These are phyloP conservation scores for Atrina japonica DNA, from an alignment of 2,888 invertebrate species.

Conservation along the genomic window DNA sequence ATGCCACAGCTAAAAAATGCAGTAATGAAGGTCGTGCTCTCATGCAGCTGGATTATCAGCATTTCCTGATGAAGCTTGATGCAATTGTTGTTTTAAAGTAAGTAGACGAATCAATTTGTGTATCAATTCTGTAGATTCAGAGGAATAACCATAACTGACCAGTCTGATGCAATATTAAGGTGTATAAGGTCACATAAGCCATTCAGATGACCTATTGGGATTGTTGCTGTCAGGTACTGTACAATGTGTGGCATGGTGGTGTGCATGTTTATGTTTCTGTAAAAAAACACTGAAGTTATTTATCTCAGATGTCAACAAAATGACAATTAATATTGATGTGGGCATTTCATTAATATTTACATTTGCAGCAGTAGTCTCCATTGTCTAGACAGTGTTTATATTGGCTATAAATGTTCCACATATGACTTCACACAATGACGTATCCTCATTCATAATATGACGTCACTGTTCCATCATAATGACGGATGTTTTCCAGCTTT, in stretches of 20 bases:
- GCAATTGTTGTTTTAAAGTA: slow-evolving; percentile 88
- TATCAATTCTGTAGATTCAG: neutral
- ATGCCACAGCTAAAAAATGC: slow-evolving; percentile 89
- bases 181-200: neutral
- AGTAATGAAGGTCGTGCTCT: slow-evolving; percentile 97
- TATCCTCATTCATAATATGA: too few relatives aligned
- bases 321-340: too few relatives aligned
- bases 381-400: too few relatives aligned
- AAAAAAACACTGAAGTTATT: neutral
- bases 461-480: too few relatives aligned
- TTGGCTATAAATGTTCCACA: too few relatives aligned
- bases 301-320: too few relatives aligned
- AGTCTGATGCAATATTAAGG: neutral
- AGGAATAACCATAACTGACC: too few relatives aligned
- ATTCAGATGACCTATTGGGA: neutral
- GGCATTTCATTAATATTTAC: too few relatives aligned
- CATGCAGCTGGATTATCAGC: slow-evolving; percentile 99
- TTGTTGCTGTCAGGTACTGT: neutral
- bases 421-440: too few relatives aligned
- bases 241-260: neutral
- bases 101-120: slow-evolving; percentile 27
- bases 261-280: neutral
- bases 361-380: too few relatives aligned
- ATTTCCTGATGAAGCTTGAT: slow-evolving; percentile 93
- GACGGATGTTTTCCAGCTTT: too few relatives aligned